Conservation (phyloP, 2,113 vertebrate species). For the Pseudopodoces humilis region DNA sequence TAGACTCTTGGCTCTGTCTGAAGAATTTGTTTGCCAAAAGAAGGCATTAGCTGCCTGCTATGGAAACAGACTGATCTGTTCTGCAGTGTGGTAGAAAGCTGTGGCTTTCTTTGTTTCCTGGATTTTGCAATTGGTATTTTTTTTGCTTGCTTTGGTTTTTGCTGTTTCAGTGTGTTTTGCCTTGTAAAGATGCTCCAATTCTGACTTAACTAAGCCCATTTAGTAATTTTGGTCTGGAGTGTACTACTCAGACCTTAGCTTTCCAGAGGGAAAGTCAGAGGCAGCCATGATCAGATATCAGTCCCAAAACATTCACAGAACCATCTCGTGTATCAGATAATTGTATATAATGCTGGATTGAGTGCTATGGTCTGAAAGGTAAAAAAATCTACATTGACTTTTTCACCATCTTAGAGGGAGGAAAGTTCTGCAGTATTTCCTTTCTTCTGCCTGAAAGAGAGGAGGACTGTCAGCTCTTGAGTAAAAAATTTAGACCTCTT, state of each 20-base stretch:
- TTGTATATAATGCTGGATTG: not conserved
- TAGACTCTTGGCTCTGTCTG: constrained; percentile 46
- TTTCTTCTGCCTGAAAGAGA: not conserved
- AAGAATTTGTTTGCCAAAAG: constrained; percentile 43
- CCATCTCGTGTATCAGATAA: not conserved
- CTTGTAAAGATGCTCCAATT: not conserved
- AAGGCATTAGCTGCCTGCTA: constrained; percentile 29
- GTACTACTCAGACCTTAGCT: not conserved
- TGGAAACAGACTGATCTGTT: constrained; percentile 31
- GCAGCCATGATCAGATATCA: not conserved
- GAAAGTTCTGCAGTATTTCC: not conserved
- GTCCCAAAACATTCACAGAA: not conserved
- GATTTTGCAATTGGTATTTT: not conserved
- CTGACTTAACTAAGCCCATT: not conserved
- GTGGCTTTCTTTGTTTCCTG: constrained; percentile 17
- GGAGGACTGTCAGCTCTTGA: not conserved
- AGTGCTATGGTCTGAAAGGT: not conserved
- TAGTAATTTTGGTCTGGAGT: not conserved
- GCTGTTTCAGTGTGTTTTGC: not conserved
- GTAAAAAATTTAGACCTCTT: not conserved
- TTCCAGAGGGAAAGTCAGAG: not conserved
- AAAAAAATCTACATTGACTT: not conserved
- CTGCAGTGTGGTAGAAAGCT: not conserved
- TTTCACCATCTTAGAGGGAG: not conserved
- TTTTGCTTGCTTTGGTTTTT: not conserved